Conservation (phyloP, 2,888 invertebrate species). For the Ramazzottius varieornatus region DNA sequence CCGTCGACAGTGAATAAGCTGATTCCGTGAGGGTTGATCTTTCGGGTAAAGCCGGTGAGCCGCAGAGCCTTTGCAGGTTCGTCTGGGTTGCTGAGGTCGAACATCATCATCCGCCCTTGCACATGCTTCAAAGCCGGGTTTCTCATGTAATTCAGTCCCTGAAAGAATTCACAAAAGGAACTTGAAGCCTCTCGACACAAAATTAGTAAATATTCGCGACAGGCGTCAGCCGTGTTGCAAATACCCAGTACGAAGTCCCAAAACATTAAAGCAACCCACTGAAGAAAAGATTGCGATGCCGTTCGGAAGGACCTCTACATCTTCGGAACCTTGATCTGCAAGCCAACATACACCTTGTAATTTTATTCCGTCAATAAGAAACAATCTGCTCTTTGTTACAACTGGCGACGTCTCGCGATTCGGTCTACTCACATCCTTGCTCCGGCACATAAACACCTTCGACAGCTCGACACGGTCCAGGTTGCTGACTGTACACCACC, state of each 20-base stretch:
- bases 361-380: too few species aligned
- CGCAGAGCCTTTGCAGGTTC: not conserved
- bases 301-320: not conserved
- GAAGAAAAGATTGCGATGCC: not conserved
- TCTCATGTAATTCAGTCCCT: not conserved
- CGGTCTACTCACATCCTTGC: not conserved
- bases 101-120: not conserved
- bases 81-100: not conserved
- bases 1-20: not conserved
- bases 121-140: not conserved
- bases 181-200: too few species aligned
- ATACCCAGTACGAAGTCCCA: not conserved
- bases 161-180: not conserved
- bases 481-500: conserved; percentile 7
- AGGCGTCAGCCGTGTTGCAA: not conserved
- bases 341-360: too few species aligned
- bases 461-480: conserved; percentile 6
- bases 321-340: not conserved
- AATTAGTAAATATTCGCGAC: not conserved
- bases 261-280: too few species aligned
- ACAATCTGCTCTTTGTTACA: too few species aligned
- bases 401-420: too few species aligned
- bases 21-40: not conserved
- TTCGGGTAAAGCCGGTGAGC: not conserved
- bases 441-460: conserved; percentile 2